Evolutionary conservation across 2,797 vertebrate genomes (phyloP).

Genomic region (Malurus leucopterus): DNA sequence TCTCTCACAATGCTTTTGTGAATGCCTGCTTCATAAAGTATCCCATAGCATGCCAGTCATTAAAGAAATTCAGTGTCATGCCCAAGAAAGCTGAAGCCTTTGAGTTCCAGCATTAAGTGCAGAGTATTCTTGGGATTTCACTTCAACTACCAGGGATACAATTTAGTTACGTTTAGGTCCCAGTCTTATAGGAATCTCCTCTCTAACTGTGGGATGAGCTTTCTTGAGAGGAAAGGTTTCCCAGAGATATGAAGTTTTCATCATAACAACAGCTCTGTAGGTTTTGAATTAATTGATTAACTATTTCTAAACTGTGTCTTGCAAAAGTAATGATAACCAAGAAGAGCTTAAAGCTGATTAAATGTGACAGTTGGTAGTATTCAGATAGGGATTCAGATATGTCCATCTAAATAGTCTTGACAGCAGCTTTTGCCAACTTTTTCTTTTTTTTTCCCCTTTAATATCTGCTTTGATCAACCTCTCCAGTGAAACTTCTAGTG

Average conservation of each 20-base stretch:
- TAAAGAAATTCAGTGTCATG: not conserved
- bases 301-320: not conserved
- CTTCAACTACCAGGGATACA: not conserved
- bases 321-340: not conserved
- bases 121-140: not conserved
- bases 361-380: not conserved
- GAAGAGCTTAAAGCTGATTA: slow-evolving; percentile 6
- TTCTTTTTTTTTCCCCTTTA: not conserved
- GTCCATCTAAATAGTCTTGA: not conserved
- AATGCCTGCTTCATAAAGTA: not conserved
- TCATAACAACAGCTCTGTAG: not conserved
- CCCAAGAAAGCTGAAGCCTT: not conserved
- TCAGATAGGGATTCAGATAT: not conserved
- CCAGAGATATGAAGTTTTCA: not conserved
- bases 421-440: not conserved
- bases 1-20: not conserved
- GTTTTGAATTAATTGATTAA: slow-evolving; percentile 5
- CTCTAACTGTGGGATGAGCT: not conserved
- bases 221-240: not conserved
- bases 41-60: not conserved
- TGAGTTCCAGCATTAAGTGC: not conserved
- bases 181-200: not conserved
- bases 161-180: not conserved
- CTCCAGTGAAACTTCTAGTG: not conserved
- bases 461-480: not conserved